A percentile compares a stretch with the other conserved stretches of the same genome.
Conservation (phyloP, 2,113 vertebrate genomes). For the Ia io region DNA sequence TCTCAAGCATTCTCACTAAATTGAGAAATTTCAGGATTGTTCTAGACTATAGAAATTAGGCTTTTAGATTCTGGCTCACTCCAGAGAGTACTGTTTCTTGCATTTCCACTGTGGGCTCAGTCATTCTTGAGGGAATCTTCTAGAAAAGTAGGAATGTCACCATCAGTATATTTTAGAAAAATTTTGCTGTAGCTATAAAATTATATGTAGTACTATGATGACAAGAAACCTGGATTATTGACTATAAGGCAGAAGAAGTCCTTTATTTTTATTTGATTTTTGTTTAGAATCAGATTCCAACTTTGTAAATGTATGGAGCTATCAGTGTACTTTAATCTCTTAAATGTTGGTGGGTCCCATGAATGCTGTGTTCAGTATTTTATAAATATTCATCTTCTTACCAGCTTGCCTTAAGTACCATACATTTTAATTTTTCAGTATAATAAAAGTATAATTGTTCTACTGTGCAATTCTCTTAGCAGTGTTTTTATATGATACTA, state of each 20-base stretch:
- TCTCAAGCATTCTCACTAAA: background rate
- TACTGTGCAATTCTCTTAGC: background rate
- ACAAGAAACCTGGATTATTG: background rate
- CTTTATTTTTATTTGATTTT: background rate
- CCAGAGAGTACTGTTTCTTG: background rate
- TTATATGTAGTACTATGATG: background rate
- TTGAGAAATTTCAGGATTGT: background rate
- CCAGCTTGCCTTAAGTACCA: background rate
- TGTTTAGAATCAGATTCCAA: background rate
- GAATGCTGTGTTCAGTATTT: background rate
- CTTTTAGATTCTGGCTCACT: background rate
- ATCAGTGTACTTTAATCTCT: background rate
- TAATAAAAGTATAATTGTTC: background rate
- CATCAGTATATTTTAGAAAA: background rate
- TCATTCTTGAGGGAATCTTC: background rate
- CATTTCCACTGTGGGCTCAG: background rate
- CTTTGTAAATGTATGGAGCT: background rate
- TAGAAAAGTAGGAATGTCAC: background rate
- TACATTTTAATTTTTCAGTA: constrained; percentile 19
- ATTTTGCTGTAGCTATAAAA: background rate
- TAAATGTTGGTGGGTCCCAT: background rate
- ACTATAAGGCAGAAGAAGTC: background rate
- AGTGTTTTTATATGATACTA: background rate
- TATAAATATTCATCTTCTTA: background rate
- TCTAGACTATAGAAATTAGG: background rate